Conservation (phyloP, 2,888 invertebrate genomes). For the Adineta ricciae region DNA sequence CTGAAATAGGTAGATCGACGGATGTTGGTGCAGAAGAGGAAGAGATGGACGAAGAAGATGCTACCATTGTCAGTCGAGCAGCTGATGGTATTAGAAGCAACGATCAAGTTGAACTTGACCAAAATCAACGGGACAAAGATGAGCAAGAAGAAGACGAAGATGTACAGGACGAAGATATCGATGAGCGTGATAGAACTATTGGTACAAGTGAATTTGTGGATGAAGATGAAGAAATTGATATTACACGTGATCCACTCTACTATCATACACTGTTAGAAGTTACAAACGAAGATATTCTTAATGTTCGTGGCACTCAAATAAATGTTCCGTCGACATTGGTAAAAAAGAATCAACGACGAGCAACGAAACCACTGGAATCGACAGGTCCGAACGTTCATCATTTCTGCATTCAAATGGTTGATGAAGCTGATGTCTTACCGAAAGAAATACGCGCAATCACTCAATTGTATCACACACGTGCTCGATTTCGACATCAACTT, state of each 20-base stretch:
- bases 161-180: background rate
- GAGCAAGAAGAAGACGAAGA: background rate
- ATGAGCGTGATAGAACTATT: background rate
- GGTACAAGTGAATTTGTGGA: background rate
- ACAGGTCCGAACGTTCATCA: background rate
- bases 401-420: conserved; percentile 14
- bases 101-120: background rate
- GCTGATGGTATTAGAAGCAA: background rate
- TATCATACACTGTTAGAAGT: background rate
- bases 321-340: background rate
- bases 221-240: conserved; percentile 2
- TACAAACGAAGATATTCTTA: background rate
- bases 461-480: conserved; percentile 17
- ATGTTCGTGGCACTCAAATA: background rate
- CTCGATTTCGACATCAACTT: background rate
- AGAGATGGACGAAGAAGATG: background rate
- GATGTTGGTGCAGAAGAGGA: too few relatives aligned
- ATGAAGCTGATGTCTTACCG: background rate
- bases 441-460: background rate
- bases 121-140: background rate
- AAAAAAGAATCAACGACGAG: background rate
- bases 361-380: background rate
- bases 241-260: background rate
- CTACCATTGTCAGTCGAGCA: background rate
- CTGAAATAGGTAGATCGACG: background rate